These are phyloP conservation scores for Bothrops jararaca DNA, from an alignment of 2,113 vertebrate genomes.

Conservation along the genomic window DNA sequence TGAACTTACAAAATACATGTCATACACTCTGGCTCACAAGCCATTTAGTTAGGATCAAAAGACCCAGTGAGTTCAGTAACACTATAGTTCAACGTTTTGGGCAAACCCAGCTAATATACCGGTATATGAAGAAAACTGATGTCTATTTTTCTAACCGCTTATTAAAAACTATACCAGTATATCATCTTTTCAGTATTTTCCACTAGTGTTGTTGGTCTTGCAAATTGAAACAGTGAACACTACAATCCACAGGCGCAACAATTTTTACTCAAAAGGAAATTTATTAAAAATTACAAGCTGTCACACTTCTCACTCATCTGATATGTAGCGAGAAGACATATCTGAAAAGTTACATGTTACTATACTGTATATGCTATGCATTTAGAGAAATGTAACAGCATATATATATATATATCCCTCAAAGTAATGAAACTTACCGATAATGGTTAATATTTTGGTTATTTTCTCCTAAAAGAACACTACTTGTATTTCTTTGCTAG, in stretches of 20 bases:
- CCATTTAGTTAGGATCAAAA: not conserved
- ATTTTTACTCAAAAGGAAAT: not conserved
- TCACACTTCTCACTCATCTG: not conserved
- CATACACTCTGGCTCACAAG: no score
- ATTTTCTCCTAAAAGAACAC: slow-evolving; percentile 45
- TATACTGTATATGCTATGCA: not conserved
- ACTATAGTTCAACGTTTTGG: not conserved
- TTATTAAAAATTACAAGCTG: not conserved
- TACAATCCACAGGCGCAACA: not conserved
- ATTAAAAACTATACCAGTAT: not conserved
- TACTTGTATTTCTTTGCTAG: not conserved
- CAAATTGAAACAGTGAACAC: not conserved
- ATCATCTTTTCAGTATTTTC: not conserved
- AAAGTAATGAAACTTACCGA: slow-evolving; percentile 58
- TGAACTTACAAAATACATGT: no score
- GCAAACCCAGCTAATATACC: not conserved
- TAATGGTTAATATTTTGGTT: slow-evolving; percentile 9
- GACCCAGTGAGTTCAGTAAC: not conserved
- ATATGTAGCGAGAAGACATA: not conserved
- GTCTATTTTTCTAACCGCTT: not conserved
- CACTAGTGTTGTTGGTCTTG: not conserved
- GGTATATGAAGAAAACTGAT: not conserved
- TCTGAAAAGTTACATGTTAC: slow-evolving; percentile 7
- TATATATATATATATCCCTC: not conserved
- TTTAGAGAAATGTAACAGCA: not conserved